phyloP scores from a whole-genome alignment of 2,797 vertebrate genomes.

The Mus minutoides region DNA sequence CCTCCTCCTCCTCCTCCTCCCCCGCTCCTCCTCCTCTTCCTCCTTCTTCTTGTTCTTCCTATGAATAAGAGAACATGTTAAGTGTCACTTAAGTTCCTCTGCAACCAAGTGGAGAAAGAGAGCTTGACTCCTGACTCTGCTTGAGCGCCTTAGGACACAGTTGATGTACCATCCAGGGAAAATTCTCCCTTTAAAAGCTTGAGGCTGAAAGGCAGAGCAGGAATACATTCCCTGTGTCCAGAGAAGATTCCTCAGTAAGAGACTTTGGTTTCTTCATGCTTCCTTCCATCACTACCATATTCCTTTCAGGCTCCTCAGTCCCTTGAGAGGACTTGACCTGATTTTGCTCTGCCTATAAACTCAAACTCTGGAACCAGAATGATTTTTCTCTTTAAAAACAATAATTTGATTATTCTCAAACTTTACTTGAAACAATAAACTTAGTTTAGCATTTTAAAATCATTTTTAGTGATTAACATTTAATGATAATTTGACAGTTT shows the following conservation, averaged over 20 bases:
- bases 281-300: background rate
- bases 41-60: background rate
- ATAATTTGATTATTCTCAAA: slow-evolving; percentile 62
- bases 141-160: background rate
- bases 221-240: background rate
- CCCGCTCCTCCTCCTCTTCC: no score
- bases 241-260: background rate
- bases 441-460: slow-evolving; percentile 59
- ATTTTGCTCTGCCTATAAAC: slow-evolving; percentile 43
- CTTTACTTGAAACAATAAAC: slow-evolving; percentile 55
- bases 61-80: background rate
- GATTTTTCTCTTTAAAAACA: slow-evolving; percentile 45
- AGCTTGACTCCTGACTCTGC: background rate
- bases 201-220: background rate
- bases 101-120: background rate
- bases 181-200: background rate
- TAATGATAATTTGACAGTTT: slow-evolving; percentile 65
- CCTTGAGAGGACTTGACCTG: slow-evolving; percentile 29
- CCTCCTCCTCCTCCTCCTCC: no score
- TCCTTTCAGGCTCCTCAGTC: background rate
- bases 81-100: background rate
- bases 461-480: slow-evolving; percentile 56
- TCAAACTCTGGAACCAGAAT: slow-evolving; percentile 41
- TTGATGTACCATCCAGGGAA: background rate
- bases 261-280: background rate